Evolutionary conservation across 1,140 invertebrate genomes (phyloP).

Genomic region (Chironomus tepperi): DNA sequence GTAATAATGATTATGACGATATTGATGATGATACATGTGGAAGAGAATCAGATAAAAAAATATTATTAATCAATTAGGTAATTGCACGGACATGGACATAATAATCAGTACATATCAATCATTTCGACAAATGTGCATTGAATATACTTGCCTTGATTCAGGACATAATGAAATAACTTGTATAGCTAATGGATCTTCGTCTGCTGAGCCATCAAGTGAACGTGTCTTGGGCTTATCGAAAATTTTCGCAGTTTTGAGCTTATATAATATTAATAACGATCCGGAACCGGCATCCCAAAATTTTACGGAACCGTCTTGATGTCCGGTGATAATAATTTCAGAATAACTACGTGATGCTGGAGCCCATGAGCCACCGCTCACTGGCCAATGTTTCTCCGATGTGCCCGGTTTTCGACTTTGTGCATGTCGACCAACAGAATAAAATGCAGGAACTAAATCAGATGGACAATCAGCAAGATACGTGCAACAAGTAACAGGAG

Average conservation of each 20-base stretch:
- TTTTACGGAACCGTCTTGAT: conserved; percentile 92
- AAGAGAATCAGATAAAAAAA: not conserved
- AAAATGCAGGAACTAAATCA: conserved; percentile 87
- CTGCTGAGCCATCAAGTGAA: conserved; percentile 46
- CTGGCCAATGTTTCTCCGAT: conserved; percentile 92
- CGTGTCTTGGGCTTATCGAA: conserved; percentile 67
- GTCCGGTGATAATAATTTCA: conserved; percentile 94
- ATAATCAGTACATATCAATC: no score
- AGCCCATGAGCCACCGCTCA: conserved; percentile 92
- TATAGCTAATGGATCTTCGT: conserved; percentile 89
- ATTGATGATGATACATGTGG: not conserved
- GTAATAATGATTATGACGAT: not conserved
- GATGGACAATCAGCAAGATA: conserved; percentile 96
- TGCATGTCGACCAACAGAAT: conserved; percentile 52
- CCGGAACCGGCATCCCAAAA: conserved; percentile 97
- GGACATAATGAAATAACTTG: conserved; percentile 86
- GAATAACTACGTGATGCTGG: conserved; percentile 88
- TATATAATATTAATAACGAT: conserved; percentile 77
- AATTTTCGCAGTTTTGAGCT: conserved; percentile 93
- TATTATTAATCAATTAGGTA: not conserved
- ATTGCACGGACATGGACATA: not conserved
- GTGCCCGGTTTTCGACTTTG: conserved; percentile 69
- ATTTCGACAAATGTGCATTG: not conserved
- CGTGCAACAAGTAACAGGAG: conserved; percentile 88
- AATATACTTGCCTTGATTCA: conserved; percentile 57